A percentile compares a stretch with the other conserved stretches of the same genome.
These are phyloP conservation scores for Amphipoea lucens DNA, from an alignment of 2,888 invertebrate genomes.

Conservation along the genomic window DNA sequence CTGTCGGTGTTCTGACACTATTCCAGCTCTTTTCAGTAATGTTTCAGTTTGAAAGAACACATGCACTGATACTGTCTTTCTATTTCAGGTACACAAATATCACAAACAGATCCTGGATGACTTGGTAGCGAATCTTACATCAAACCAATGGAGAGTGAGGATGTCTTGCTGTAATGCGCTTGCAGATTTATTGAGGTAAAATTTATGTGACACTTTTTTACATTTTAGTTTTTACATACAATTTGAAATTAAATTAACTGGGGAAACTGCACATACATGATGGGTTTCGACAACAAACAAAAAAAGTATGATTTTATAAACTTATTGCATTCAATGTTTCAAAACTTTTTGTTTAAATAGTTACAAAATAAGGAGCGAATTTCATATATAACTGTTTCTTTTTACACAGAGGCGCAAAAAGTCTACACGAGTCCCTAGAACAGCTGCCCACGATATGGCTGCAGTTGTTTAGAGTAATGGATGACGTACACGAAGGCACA, in stretches of 20 bases:
- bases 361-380: neutral
- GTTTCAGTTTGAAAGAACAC: neutral
- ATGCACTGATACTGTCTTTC: slow-evolving; percentile 63
- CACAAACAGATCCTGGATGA: slow-evolving; percentile 95
- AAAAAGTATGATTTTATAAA: neutral
- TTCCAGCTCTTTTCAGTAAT: neutral
- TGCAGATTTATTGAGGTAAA: slow-evolving; percentile 94
- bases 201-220: neutral
- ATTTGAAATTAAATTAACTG: neutral
- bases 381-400: neutral
- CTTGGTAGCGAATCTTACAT: slow-evolving; percentile 94
- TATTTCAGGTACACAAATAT: slow-evolving; percentile 93
- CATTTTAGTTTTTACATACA: neutral
- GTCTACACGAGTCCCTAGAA: slow-evolving; percentile 80
- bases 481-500: slow-evolving; percentile 97
- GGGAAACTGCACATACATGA: neutral
- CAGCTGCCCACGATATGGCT: slow-evolving; percentile 93
- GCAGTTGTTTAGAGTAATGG: slow-evolving; percentile 96
- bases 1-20: neutral
- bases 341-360: neutral
- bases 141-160: slow-evolving; percentile 96
- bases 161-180: slow-evolving; percentile 97
- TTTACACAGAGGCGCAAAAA: slow-evolving; percentile 80
- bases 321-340: neutral
- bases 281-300: neutral